Evolutionary conservation across 2,113 vertebrate genomes (phyloP).

Genomic region (Chlorodrepanis virens): DNA sequence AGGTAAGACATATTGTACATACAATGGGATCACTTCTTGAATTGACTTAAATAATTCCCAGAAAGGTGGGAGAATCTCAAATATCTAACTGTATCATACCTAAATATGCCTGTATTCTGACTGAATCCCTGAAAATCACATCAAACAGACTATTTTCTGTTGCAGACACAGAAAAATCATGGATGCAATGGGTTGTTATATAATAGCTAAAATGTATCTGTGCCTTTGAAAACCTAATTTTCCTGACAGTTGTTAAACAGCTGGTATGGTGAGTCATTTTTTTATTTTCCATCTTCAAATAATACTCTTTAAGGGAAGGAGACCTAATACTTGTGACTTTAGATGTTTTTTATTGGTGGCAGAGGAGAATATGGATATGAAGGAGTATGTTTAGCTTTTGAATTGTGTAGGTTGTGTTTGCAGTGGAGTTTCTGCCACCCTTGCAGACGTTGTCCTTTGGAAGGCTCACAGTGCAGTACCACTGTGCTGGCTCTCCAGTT

Average conservation of each 20-base stretch:
- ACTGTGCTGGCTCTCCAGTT: not conserved
- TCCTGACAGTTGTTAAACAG: not conserved
- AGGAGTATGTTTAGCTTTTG: not conserved
- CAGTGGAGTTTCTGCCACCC: not conserved
- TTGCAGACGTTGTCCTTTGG: not conserved
- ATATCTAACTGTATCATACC: not conserved
- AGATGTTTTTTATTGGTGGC: not conserved
- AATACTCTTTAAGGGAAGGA: not conserved
- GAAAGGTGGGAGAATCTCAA: not conserved
- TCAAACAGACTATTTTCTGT: not conserved
- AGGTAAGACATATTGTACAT: conserved; percentile 24
- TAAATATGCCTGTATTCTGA: not conserved
- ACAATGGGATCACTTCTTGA: not conserved
- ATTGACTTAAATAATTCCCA: not conserved
- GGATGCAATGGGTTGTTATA: not conserved
- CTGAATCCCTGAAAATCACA: not conserved
- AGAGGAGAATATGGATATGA: not conserved
- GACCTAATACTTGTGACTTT: not conserved
- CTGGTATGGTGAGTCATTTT: not conserved
- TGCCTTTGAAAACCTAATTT: not conserved
- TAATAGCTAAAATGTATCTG: not conserved
- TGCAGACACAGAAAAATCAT: not conserved
- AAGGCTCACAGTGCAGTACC: not conserved
- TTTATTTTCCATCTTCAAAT: not conserved
- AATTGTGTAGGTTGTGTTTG: not conserved